These are phyloP conservation scores for Laticauda laticaudata DNA, from an alignment of 2,113 vertebrate species.

Conservation along the genomic window DNA sequence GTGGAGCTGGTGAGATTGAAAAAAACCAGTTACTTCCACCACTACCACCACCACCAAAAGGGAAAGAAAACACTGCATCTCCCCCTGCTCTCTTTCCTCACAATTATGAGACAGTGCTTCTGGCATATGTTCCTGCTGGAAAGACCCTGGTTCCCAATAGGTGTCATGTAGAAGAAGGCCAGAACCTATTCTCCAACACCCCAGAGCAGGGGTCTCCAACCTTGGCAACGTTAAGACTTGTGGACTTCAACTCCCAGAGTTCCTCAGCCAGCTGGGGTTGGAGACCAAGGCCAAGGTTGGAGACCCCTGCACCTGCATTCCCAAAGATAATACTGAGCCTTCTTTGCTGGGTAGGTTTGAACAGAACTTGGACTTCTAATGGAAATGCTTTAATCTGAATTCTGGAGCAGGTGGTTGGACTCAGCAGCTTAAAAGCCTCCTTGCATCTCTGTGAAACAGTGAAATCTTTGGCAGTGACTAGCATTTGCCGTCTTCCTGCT, in stretches of 20 bases:
- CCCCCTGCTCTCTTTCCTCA: neutral
- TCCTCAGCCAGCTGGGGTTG: no score
- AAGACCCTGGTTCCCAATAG: neutral
- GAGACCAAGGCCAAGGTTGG: no score
- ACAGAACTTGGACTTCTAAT: neutral
- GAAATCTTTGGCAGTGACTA: neutral
- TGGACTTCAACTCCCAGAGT: no score
- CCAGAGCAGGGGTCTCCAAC: neutral
- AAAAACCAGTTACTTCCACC: neutral
- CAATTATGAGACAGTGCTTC: neutral
- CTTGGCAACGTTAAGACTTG: no score
- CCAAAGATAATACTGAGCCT: neutral
- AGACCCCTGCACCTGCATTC: neutral
- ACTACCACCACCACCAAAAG: neutral
- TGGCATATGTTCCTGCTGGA: neutral
- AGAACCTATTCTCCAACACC: neutral
- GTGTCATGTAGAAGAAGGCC: neutral
- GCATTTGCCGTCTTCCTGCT: neutral
- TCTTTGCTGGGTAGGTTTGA: neutral
- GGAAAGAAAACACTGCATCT: neutral
- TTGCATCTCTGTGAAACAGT: neutral
- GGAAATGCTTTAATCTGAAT: neutral
- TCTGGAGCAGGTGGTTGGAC: neutral
- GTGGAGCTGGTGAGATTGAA: neutral
- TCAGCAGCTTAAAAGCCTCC: neutral